These are phyloP conservation scores for Rhea americana DNA, from an alignment of 2,113 vertebrate species.

Conservation along the genomic window DNA sequence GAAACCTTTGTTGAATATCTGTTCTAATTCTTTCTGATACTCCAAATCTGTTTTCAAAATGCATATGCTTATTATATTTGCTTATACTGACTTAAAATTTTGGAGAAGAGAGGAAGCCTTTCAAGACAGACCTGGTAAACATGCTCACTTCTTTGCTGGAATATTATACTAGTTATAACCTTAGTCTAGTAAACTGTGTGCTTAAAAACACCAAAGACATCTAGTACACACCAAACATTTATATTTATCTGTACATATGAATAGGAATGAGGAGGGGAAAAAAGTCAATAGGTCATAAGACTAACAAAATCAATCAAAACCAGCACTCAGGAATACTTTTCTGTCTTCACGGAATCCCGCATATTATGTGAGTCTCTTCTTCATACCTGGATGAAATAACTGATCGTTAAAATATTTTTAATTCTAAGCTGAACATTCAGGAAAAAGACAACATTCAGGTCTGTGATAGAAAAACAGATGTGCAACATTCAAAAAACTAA, in stretches of 20 bases:
- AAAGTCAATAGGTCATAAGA: not conserved
- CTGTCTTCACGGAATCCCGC: not conserved
- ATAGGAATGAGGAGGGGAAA: not conserved
- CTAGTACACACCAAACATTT: not conserved
- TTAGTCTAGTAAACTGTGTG: not conserved
- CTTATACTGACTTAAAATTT: not conserved
- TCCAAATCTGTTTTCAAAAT: not conserved
- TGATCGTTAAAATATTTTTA: not conserved
- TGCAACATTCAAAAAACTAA: not conserved
- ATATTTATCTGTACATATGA: not conserved
- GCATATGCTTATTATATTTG: not conserved
- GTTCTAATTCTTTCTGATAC: not conserved
- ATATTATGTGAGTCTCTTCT: not conserved
- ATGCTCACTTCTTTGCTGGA: not conserved
- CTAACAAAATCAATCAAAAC: not conserved
- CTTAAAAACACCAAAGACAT: not conserved
- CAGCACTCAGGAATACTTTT: not conserved
- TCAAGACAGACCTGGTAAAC: not conserved
- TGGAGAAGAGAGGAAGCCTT: not conserved
- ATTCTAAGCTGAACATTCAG: not conserved
- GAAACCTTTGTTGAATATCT: not conserved
- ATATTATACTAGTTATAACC: not conserved
- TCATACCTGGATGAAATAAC: not conserved
- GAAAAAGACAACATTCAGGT: not conserved
- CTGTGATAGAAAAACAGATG: not conserved